Evolutionary conservation across 2,113 vertebrate species (phyloP).

Genomic region (Microcebus griseorufus): DNA sequence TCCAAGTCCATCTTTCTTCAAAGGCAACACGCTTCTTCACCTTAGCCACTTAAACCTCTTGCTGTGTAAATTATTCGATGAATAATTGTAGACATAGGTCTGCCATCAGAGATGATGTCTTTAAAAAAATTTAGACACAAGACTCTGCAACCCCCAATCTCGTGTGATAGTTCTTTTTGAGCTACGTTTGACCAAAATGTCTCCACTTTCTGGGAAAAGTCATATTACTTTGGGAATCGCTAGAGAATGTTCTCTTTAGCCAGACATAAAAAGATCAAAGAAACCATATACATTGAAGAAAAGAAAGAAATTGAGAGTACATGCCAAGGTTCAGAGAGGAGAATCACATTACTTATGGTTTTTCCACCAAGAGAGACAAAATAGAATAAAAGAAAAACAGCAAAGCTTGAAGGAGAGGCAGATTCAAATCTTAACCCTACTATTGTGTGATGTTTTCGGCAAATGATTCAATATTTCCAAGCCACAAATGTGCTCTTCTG

Average conservation of each 20-base stretch:
- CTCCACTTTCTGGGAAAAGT: background rate
- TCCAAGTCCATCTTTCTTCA: background rate
- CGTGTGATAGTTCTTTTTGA: background rate
- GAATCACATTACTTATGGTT: background rate
- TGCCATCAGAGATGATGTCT: background rate
- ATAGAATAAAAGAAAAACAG: background rate
- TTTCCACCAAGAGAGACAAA: background rate
- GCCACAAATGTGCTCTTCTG: background rate
- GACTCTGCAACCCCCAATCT: background rate
- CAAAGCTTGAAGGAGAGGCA: background rate
- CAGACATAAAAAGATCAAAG: conserved; percentile 22
- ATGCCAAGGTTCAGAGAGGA: background rate
- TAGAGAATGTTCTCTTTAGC: background rate
- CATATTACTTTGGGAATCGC: background rate
- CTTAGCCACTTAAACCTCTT: background rate
- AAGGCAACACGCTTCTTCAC: background rate
- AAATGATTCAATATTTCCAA: background rate
- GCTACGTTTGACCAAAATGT: background rate
- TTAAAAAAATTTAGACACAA: background rate
- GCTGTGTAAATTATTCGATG: background rate
- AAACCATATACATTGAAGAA: background rate
- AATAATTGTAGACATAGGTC: background rate
- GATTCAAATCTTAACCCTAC: background rate
- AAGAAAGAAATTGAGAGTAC: background rate
- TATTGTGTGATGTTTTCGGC: background rate